These are phyloP conservation scores for Bursaphelenchus okinawaensis DNA, from an alignment of 2,888 invertebrate species.

Conservation along the genomic window DNA sequence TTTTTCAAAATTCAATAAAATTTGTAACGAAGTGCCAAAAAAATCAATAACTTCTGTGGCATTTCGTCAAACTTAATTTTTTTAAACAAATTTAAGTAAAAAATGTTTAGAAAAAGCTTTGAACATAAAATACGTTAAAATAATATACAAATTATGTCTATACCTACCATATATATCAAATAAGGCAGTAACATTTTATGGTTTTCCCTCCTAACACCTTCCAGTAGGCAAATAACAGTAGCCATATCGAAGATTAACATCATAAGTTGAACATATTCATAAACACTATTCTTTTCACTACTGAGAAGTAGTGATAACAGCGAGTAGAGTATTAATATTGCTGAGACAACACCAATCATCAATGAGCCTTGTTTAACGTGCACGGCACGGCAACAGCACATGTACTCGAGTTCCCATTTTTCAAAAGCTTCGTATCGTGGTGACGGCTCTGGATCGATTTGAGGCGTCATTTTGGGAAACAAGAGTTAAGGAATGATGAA, in stretches of 20 bases:
- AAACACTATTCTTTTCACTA: background rate
- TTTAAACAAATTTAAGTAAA: too few species aligned
- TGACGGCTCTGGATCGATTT: background rate
- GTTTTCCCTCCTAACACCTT: slow-evolving; percentile 13
- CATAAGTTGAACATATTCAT: background rate
- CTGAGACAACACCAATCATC: slow-evolving; percentile 26
- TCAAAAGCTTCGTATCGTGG: slow-evolving; percentile 1
- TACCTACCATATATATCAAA: slow-evolving; percentile 15
- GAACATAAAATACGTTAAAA: too few species aligned
- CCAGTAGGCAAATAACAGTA: background rate
- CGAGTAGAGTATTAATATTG: slow-evolving; percentile 11
- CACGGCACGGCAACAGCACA: slow-evolving; percentile 31
- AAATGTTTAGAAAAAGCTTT: background rate
- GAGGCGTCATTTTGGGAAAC: background rate
- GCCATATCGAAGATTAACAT: background rate
- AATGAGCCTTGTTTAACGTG: slow-evolving; percentile 34
- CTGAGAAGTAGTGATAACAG: background rate
- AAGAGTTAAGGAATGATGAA: too few species aligned
- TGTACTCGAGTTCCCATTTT: slow-evolving; percentile 30
- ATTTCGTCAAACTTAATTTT: too few species aligned
- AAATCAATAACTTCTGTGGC: too few species aligned
- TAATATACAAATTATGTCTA: background rate
- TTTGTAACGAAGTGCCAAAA: too few species aligned
- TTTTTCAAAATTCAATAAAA: too few species aligned
- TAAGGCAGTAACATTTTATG: slow-evolving; percentile 16